phyloP scores from a whole-genome alignment of 2,113 vertebrate genomes.

The Oncorhynchus mykiss region DNA sequence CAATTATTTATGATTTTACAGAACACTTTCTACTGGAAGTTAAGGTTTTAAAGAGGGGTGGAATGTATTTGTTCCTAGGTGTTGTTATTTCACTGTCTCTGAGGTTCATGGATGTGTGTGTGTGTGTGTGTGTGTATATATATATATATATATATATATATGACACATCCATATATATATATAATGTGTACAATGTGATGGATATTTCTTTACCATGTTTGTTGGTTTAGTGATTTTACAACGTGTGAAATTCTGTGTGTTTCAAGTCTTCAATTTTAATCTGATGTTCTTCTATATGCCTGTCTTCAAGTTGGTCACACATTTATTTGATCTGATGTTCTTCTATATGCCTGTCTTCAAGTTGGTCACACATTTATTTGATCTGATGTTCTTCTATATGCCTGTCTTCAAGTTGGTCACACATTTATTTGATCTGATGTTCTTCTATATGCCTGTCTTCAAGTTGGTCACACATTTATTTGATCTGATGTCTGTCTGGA shows the following conservation, averaged over 20 bases:
- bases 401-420: no score
- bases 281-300: neutral
- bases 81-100: neutral
- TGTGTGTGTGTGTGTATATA: no score
- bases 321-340: neutral
- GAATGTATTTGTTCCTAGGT: neutral
- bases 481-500: neutral
- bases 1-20: no score
- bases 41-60: neutral
- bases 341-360: no score
- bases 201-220: neutral
- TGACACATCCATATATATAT: no score
- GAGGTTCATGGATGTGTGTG: neutral
- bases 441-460: no score
- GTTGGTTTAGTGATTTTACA: neutral
- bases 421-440: no score
- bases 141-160: no score
- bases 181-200: neutral
- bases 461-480: no score
- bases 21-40: neutral
- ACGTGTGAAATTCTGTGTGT: neutral
- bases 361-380: no score
- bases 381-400: no score
- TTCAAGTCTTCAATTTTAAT: neutral
- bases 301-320: neutral